Conservation (phyloP, 2,113 vertebrate genomes). For the Coptodon bakossiorum region DNA sequence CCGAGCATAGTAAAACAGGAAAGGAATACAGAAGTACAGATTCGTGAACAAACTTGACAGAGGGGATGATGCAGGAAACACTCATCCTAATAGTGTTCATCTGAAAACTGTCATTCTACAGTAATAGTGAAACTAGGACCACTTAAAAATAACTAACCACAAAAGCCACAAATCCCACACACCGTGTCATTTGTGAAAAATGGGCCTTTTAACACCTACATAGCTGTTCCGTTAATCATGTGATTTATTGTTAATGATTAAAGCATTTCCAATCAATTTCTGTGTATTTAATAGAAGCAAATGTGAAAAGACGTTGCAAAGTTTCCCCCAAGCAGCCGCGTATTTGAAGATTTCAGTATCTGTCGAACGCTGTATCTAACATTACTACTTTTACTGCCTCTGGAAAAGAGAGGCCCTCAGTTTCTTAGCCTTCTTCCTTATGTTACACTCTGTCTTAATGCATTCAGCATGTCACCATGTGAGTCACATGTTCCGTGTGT, state of each 20-base stretch:
- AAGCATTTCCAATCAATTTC: neutral
- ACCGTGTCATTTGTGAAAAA: neutral
- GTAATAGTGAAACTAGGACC: neutral
- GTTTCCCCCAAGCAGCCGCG: neutral
- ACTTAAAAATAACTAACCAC: neutral
- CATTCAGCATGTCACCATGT: slow-evolving; percentile 25
- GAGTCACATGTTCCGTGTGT: slow-evolving; percentile 47
- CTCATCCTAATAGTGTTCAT: neutral
- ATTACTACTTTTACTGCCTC: neutral
- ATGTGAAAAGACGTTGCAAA: neutral
- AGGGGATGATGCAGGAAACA: neutral
- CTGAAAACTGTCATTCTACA: neutral
- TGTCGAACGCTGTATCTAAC: neutral
- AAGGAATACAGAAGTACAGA: neutral
- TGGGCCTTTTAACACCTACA: neutral
- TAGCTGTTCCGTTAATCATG: neutral
- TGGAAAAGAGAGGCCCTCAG: neutral
- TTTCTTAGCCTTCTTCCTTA: neutral
- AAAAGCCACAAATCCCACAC: neutral
- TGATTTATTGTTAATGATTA: neutral
- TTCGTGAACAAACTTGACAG: neutral
- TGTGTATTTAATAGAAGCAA: neutral
- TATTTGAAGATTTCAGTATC: neutral
- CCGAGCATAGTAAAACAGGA: neutral
- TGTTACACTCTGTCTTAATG: slow-evolving; percentile 22